Percentiles rank a stretch among this genome's conserved stretches.
phyloP scores from a whole-genome alignment of 2,113 vertebrate species.

The Salvelinus alpinus region DNA sequence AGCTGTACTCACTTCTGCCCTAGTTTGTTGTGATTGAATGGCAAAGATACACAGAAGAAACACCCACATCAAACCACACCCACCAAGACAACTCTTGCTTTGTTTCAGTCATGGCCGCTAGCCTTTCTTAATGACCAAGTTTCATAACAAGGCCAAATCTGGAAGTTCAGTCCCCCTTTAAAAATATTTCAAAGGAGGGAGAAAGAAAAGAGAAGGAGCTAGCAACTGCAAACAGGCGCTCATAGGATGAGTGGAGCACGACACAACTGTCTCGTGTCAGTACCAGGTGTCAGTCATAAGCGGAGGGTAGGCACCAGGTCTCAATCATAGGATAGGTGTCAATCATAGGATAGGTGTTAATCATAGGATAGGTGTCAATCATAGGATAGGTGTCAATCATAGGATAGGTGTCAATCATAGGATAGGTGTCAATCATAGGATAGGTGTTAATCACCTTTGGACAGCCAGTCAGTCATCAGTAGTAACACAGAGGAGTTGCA shows the following conservation, averaged over 20 bases:
- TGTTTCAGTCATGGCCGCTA: not conserved
- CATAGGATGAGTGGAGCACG: conserved; percentile 13
- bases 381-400: conserved; percentile 29
- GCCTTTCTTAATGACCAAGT: too few relatives aligned
- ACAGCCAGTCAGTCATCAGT: conserved; percentile 20
- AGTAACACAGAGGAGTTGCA: conserved; percentile 3
- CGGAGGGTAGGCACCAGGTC: not conserved
- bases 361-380: too few relatives aligned
- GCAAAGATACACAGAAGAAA: too few relatives aligned
- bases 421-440: conserved; percentile 8
- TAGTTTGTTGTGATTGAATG: too few relatives aligned
- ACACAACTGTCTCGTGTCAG: conserved; percentile 31
- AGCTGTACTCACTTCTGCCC: too few relatives aligned
- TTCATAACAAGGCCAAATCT: too few relatives aligned
- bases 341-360: too few relatives aligned
- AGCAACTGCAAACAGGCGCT: conserved; percentile 10
- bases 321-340: conserved; percentile 26
- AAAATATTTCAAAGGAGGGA: conserved; percentile 44
- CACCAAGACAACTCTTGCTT: too few relatives aligned
- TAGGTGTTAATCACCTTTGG: conserved; percentile 26
- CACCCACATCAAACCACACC: too few relatives aligned
- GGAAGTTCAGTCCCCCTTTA: conserved; percentile 11
- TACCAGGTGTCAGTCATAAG: conserved; percentile 19
- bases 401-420: conserved; percentile 7
- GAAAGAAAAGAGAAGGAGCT: not conserved